phyloP scores from a whole-genome alignment of 1,140 invertebrate species.

The Calliopsis andreniformis region DNA sequence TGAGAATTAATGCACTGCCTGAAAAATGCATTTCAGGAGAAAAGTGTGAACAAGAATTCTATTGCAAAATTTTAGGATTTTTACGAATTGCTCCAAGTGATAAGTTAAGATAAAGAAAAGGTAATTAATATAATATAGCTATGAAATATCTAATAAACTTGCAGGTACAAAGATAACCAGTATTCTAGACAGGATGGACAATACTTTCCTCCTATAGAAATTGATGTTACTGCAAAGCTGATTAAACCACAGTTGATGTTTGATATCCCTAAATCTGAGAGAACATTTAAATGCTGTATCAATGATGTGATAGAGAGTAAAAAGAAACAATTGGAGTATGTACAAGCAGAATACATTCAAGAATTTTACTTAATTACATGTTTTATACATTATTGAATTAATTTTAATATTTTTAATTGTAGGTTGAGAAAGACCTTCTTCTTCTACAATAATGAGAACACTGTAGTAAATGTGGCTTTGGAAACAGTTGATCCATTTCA shows the following conservation, averaged over 20 bases:
- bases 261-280: slow-evolving; percentile 33
- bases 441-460: slow-evolving; percentile 40
- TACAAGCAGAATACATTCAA: not conserved
- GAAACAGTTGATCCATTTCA: slow-evolving; percentile 52
- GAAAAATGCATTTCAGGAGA: slow-evolving; percentile 23
- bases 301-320: slow-evolving; percentile 36
- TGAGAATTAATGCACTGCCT: slow-evolving; percentile 44
- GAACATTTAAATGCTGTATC: slow-evolving; percentile 46
- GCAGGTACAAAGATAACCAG: slow-evolving; percentile 51
- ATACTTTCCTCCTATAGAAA: slow-evolving; percentile 48
- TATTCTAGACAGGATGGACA: slow-evolving; percentile 52
- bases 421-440: slow-evolving; percentile 49
- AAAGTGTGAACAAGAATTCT: slow-evolving; percentile 22
- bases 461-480: slow-evolving; percentile 25
- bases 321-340: slow-evolving; percentile 33
- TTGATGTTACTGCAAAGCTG: slow-evolving; percentile 46
- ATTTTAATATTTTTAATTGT: slow-evolving; percentile 4
- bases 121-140: not conserved
- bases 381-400: not conserved
- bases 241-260: slow-evolving; percentile 25
- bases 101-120: slow-evolving; percentile 44
- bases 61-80: slow-evolving; percentile 56
- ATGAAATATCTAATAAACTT: slow-evolving; percentile 17
- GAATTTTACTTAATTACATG: not conserved
- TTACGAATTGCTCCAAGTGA: slow-evolving; percentile 58